Evolutionary conservation across 2,888 invertebrate species (phyloP).

Genomic region (Nematopogon swammerdamellus): DNA sequence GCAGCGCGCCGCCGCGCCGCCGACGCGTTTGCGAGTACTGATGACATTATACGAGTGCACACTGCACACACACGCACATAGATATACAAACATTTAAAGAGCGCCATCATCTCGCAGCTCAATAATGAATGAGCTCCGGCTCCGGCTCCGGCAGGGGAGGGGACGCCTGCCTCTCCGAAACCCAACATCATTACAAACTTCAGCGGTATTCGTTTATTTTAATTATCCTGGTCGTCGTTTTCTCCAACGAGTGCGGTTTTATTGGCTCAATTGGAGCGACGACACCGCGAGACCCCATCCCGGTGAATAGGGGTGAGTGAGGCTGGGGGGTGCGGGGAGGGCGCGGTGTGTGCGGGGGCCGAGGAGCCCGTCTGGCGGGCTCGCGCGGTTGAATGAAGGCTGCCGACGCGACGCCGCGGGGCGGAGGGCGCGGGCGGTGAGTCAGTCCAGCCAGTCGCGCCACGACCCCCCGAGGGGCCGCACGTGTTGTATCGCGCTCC

Average conservation of each 20-base stretch:
- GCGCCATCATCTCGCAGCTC: too few relatives aligned
- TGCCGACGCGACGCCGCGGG: slow-evolving; percentile 19
- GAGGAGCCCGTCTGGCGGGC: neutral
- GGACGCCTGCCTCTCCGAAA: too few relatives aligned
- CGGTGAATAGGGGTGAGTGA: neutral
- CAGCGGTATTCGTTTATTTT: too few relatives aligned
- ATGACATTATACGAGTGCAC: too few relatives aligned
- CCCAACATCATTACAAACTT: too few relatives aligned
- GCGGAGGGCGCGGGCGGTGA: slow-evolving; percentile 11
- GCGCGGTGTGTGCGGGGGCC: neutral
- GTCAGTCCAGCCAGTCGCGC: slow-evolving; percentile 35
- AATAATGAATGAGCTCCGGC: too few relatives aligned
- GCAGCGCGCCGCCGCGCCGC: too few relatives aligned
- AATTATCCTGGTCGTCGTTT: neutral
- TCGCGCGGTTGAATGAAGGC: slow-evolving; percentile 34
- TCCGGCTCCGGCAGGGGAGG: too few relatives aligned
- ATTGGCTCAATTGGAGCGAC: neutral
- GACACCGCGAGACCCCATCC: neutral
- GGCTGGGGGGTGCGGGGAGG: neutral
- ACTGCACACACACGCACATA: too few relatives aligned
- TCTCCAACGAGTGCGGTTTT: neutral
- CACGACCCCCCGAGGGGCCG: slow-evolving; percentile 44
- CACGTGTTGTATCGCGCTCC: slow-evolving; percentile 38
- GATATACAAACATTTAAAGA: too few relatives aligned
- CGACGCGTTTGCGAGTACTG: too few relatives aligned